phyloP scores from a whole-genome alignment of 1,140 invertebrate species.

The Marisa cornuarietis region DNA sequence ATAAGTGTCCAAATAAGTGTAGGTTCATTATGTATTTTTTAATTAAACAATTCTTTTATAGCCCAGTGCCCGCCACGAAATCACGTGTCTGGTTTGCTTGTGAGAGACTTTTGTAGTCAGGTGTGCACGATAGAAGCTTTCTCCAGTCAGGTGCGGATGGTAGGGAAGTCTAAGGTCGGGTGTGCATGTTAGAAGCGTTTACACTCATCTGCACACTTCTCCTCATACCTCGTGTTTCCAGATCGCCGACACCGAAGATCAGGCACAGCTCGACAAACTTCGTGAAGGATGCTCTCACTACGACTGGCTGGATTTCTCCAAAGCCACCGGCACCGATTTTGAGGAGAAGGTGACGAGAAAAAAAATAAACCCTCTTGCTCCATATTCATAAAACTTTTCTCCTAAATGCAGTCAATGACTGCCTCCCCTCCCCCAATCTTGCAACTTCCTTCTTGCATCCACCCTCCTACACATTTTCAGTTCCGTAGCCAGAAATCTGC shows the following conservation, averaged over 20 bases:
- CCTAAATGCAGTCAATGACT: background rate
- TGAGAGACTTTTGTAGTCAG: no score
- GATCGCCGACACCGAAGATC: conserved; percentile 6
- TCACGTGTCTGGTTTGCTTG: no score
- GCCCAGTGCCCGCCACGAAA: no score
- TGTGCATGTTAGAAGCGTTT: no score
- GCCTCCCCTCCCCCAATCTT: background rate
- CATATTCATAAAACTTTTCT: background rate
- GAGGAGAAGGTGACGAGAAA: background rate
- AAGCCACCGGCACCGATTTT: background rate
- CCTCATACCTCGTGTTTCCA: background rate
- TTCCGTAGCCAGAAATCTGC: no score
- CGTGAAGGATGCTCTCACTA: background rate
- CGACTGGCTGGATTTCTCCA: conserved; percentile 19
- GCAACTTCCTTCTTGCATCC: background rate
- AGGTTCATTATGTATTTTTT: no score
- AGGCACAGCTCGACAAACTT: background rate
- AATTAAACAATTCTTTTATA: no score
- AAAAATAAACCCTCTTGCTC: background rate
- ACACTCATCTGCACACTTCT: no score
- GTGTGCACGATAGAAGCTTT: no score
- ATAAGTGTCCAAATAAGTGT: no score
- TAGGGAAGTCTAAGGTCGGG: no score
- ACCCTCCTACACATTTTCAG: background rate
- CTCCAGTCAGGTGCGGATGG: no score